A percentile compares a stretch with the other conserved stretches of the same genome.
Conservation (phyloP, 2,888 invertebrate species). For the Cephus runcator region DNA sequence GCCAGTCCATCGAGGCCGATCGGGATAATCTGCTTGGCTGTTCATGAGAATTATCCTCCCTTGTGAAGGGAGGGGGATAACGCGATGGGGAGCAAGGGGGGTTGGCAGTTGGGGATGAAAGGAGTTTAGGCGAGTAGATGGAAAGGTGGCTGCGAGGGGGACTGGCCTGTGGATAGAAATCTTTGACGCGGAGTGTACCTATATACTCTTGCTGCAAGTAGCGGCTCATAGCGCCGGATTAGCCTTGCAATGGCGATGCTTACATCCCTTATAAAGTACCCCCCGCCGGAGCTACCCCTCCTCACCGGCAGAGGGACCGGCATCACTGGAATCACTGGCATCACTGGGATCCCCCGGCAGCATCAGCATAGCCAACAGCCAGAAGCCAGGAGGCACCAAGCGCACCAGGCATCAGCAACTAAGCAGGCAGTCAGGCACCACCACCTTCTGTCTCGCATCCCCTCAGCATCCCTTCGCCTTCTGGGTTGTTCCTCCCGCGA, state of each 20-base stretch:
- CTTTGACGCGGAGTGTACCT: slow-evolving; percentile 58
- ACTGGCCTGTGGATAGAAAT: slow-evolving; percentile 24
- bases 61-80: slow-evolving; percentile 13
- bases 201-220: slow-evolving; percentile 55
- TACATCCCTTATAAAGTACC: slow-evolving; percentile 61
- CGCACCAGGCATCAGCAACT: too few species aligned
- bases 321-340: background rate
- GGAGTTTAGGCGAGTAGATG: too few species aligned
- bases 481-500: slow-evolving; percentile 51
- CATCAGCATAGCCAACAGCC: too few species aligned
- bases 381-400: too few species aligned
- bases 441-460: slow-evolving; percentile 27
- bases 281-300: slow-evolving; percentile 31
- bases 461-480: slow-evolving; percentile 42
- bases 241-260: slow-evolving; percentile 64
- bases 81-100: slow-evolving; percentile 20
- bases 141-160: too few species aligned
- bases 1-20: too few species aligned
- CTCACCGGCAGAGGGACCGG: background rate
- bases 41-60: background rate
- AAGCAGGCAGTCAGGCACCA: background rate
- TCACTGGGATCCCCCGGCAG: slow-evolving; percentile 25
- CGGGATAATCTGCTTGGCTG: too few species aligned
- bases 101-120: slow-evolving; percentile 22
- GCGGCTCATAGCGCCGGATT: slow-evolving; percentile 63